Percentiles rank a stretch among this genome's conserved stretches.
phyloP scores from a whole-genome alignment of 2,797 vertebrate species.

The Cheirogaleus major region DNA sequence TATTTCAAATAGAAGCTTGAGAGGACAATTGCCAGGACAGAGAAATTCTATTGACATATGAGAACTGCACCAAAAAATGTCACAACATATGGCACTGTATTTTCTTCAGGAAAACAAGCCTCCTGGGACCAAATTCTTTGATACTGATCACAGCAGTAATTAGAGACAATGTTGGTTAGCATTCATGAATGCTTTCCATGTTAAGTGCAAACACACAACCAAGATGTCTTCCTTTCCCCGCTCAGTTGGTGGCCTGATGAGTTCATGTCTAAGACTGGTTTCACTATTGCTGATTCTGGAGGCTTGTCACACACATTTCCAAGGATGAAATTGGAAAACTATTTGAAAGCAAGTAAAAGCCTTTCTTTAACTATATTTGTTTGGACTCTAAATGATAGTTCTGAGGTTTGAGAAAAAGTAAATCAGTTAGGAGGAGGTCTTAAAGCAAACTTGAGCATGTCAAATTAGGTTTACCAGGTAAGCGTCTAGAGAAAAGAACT shows the following conservation, averaged over 20 bases:
- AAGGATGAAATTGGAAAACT: slow-evolving; percentile 5
- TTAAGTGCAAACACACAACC: slow-evolving; percentile 73
- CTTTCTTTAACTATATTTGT: slow-evolving; percentile 32
- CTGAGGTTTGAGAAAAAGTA: background rate
- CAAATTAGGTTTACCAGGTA: background rate
- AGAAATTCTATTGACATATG: slow-evolving; percentile 79
- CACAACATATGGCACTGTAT: slow-evolving; percentile 80
- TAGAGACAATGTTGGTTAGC: slow-evolving; percentile 80
- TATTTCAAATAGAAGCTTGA: slow-evolving; percentile 75
- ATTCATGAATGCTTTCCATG: slow-evolving; percentile 71
- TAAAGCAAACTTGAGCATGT: background rate
- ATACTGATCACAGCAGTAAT: slow-evolving; percentile 83
- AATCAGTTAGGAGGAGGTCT: background rate
- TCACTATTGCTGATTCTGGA: background rate
- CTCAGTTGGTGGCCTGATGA: background rate
- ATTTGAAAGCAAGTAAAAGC: slow-evolving; percentile 3
- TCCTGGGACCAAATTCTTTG: slow-evolving; percentile 79
- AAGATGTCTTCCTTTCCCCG: slow-evolving; percentile 63
- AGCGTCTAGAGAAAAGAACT: slow-evolving; percentile 9
- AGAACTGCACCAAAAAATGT: slow-evolving; percentile 54
- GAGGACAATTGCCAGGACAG: slow-evolving; percentile 70
- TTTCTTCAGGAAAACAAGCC: slow-evolving; percentile 80
- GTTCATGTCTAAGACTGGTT: background rate
- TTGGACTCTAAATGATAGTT: background rate
- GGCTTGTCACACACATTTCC: background rate